A percentile compares a stretch with the other conserved stretches of the same genome.
Conservation (phyloP, 2,888 invertebrate genomes). For the Metellina segmentata region DNA sequence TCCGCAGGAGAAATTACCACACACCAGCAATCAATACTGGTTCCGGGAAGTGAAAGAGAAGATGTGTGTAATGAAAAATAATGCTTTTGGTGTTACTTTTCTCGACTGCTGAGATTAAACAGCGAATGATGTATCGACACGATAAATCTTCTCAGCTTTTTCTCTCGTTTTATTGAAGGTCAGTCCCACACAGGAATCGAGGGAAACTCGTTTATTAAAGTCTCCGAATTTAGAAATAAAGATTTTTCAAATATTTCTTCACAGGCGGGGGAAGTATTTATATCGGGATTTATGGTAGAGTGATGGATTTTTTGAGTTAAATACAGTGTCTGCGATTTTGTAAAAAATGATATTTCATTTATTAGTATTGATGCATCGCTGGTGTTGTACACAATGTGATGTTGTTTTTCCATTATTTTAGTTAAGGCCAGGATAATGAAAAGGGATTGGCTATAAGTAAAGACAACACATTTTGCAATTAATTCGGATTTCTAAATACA, state of each 20-base stretch:
- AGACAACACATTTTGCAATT: too few species aligned
- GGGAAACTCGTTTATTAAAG: slow-evolving; percentile 29
- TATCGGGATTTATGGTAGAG: not conserved
- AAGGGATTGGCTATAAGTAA: too few species aligned
- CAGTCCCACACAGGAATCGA: slow-evolving; percentile 16
- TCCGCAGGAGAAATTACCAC: not conserved
- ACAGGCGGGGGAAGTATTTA: not conserved
- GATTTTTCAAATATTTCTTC: slow-evolving; percentile 8
- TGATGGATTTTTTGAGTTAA: not conserved
- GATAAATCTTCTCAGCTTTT: slow-evolving; percentile 46
- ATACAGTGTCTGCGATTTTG: not conserved
- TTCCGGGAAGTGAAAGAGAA: slow-evolving; percentile 28
- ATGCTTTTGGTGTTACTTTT: slow-evolving; percentile 62
- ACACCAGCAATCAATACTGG: slow-evolving; percentile 35
- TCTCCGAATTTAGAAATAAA: not conserved
- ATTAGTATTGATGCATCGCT: not conserved
- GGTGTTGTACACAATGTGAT: too few species aligned
- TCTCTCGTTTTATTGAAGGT: slow-evolving; percentile 56
- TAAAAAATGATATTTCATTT: not conserved
- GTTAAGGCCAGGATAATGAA: too few species aligned
- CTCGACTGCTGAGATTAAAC: slow-evolving; percentile 62
- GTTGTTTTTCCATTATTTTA: too few species aligned
- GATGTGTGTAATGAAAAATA: slow-evolving; percentile 65
- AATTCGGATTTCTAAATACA: too few species aligned
- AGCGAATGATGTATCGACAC: slow-evolving; percentile 59